Evolutionary conservation across 2,797 vertebrate species (phyloP).

Genomic region (Hozukius guyotensis): DNA sequence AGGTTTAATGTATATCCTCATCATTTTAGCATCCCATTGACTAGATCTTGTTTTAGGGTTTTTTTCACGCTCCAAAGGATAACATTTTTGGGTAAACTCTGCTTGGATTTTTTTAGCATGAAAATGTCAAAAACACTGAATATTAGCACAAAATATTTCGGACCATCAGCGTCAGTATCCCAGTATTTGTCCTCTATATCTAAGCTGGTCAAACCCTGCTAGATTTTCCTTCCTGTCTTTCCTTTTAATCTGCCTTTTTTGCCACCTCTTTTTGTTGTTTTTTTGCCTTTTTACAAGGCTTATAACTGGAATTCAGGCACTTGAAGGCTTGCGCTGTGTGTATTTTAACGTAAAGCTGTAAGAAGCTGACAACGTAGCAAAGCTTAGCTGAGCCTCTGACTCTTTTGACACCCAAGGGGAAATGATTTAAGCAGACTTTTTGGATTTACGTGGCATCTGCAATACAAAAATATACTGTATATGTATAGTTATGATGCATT

Average conservation of each 20-base stretch:
- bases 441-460: background rate
- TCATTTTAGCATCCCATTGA: background rate
- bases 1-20: background rate
- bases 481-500: background rate
- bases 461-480: background rate
- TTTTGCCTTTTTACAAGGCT: slow-evolving; percentile 17
- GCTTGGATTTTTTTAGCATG: background rate
- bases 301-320: slow-evolving; percentile 37
- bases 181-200: background rate
- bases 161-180: background rate
- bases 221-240: background rate
- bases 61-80: background rate
- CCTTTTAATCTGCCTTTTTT: background rate
- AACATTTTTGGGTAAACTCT: background rate
- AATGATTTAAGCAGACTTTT: slow-evolving; percentile 46
- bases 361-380: slow-evolving; percentile 50
- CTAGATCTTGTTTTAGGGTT: background rate
- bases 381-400: slow-evolving; percentile 56
- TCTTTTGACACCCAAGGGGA: slow-evolving; percentile 45
- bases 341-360: slow-evolving; percentile 55
- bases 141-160: background rate
- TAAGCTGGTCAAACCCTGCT: background rate
- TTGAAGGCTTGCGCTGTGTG: slow-evolving; percentile 34
- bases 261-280: background rate
- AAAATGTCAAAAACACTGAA: background rate